phyloP scores from a whole-genome alignment of 2,113 vertebrate species.

The Proteles cristata region DNA sequence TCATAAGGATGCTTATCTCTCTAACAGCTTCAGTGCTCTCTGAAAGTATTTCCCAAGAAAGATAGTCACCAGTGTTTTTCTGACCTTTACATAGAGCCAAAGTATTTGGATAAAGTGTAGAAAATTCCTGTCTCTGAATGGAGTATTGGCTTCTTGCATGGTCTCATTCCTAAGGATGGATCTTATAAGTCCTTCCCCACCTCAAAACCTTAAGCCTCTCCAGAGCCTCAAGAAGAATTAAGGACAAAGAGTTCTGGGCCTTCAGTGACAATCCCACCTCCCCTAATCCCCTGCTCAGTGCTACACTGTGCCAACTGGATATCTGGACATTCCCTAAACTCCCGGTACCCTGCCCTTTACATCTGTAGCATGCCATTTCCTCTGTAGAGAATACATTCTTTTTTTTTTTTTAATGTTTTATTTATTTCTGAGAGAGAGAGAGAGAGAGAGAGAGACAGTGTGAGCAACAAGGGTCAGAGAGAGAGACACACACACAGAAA shows the following conservation, averaged over 20 bases:
- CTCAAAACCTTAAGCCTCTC: neutral
- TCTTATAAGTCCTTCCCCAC: neutral
- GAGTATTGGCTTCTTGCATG: neutral
- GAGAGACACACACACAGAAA: no score
- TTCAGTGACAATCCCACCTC: neutral
- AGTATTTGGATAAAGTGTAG: constrained; percentile 13
- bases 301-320: neutral
- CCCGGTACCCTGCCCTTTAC: neutral
- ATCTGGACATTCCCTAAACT: neutral
- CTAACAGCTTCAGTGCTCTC: neutral
- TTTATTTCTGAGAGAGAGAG: no score
- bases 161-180: neutral
- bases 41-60: constrained; percentile 51
- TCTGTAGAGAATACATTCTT: neutral
- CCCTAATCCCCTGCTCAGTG: neutral
- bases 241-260: neutral
- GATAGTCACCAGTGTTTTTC: neutral
- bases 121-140: constrained; percentile 12
- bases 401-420: no score
- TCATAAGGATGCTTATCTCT: constrained; percentile 49
- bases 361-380: neutral
- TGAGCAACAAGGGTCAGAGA: no score
- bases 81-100: constrained; percentile 54
- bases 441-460: no score
- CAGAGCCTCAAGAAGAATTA: neutral